Percentiles rank a stretch among this genome's conserved stretches.
phyloP scores from a whole-genome alignment of 2,113 vertebrate genomes.

The Lasiurus cinereus region DNA sequence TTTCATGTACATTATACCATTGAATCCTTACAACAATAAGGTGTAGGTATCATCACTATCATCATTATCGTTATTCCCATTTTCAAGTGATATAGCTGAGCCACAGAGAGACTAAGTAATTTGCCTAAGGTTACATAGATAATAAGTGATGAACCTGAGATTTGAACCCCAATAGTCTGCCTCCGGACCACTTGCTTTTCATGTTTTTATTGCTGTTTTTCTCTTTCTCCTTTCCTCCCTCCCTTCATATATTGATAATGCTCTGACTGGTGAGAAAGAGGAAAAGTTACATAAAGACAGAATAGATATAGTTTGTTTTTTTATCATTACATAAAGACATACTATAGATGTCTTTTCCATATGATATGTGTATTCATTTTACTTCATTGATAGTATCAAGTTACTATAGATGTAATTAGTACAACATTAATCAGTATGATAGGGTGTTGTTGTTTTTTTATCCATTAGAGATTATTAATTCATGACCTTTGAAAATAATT shows the following conservation, averaged over 20 bases:
- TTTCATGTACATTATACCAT: neutral
- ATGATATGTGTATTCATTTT: neutral
- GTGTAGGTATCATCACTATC: neutral
- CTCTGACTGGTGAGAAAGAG: neutral
- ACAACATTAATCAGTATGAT: neutral
- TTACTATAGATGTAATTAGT: neutral
- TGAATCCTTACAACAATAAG: neutral
- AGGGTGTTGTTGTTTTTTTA: neutral
- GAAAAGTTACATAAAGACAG: neutral
- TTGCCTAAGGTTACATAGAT: neutral
- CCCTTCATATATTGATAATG: neutral
- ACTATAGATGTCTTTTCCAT: neutral
- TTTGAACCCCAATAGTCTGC: neutral
- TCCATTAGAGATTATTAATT: conserved; percentile 18
- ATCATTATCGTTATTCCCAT: neutral
- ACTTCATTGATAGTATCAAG: conserved; percentile 5
- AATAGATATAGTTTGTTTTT: neutral
- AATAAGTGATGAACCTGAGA: neutral
- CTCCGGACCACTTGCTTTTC: conserved; percentile 8
- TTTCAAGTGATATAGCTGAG: conserved; percentile 7
- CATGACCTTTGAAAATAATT: neutral
- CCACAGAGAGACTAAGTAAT: neutral
- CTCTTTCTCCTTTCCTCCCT: no score
- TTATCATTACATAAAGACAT: neutral
- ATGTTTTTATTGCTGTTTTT: neutral